A percentile compares a stretch with the other conserved stretches of the same genome.
These are phyloP conservation scores for Pterocles burchelli DNA, from an alignment of 2,113 vertebrate genomes.

Conservation along the genomic window DNA sequence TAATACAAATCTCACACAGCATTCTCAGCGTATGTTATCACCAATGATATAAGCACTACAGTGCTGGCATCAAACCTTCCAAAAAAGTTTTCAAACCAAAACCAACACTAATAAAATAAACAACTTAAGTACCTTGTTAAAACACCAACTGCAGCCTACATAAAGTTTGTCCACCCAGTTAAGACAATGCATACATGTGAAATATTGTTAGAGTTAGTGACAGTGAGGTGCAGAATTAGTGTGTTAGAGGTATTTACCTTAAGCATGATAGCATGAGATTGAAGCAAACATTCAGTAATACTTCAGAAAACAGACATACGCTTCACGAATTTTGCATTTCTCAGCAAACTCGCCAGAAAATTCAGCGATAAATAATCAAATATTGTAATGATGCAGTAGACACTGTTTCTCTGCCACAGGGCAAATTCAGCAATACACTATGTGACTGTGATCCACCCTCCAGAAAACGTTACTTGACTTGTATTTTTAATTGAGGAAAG, in stretches of 20 bases:
- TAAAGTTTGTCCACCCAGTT: background rate
- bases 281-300: background rate
- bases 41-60: background rate
- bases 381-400: background rate
- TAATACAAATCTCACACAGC: background rate
- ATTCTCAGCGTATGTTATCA: background rate
- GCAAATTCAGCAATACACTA: background rate
- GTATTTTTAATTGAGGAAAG: background rate
- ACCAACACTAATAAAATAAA: background rate
- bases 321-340: background rate
- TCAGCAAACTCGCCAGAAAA: background rate
- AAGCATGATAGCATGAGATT: background rate
- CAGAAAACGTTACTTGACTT: background rate
- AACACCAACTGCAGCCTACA: background rate
- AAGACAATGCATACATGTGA: background rate
- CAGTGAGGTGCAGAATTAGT: background rate
- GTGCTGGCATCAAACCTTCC: background rate
- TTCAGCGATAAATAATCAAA: background rate
- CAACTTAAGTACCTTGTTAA: background rate
- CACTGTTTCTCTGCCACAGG: background rate
- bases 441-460: background rate
- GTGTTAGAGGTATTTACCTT: background rate
- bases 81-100: background rate
- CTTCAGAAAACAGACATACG: background rate
- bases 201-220: background rate